phyloP scores from a whole-genome alignment of 2,888 invertebrate genomes.

The Cephus pulcher region DNA sequence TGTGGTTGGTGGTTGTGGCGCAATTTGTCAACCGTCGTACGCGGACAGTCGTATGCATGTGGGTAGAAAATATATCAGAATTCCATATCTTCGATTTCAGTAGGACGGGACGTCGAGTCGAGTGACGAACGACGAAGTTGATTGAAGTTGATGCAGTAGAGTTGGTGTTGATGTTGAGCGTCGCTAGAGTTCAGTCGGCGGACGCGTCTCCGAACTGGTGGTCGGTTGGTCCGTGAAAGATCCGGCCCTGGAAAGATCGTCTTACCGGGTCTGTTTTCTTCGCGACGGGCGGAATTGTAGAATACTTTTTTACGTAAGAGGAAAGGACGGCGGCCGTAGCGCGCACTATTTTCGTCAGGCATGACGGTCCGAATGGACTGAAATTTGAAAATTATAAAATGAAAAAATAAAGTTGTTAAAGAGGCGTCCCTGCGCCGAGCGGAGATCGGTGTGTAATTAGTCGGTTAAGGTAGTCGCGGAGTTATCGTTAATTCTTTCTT shows the following conservation, averaged over 20 bases:
- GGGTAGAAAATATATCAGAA: background rate
- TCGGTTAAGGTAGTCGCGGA: slow-evolving; percentile 33
- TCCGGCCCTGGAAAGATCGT: background rate
- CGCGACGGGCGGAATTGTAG: background rate
- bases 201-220: background rate
- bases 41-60: background rate
- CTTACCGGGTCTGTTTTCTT: background rate
- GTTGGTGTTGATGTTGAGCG: background rate
- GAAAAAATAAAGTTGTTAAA: slow-evolving; percentile 10
- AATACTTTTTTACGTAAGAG: background rate
- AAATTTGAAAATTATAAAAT: slow-evolving; percentile 21
- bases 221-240: background rate
- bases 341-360: background rate
- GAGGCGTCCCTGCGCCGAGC: background rate
- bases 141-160: no score
- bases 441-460: slow-evolving; percentile 29
- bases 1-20: background rate
- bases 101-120: background rate
- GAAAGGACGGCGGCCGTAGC: slow-evolving; percentile 1
- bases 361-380: slow-evolving; percentile 14
- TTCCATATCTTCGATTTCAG: background rate
- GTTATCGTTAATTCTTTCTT: slow-evolving; percentile 40
- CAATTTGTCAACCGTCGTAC: background rate
- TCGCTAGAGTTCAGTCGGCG: background rate
- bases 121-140: background rate